Percentiles rank a stretch among this genome's conserved stretches.
These are phyloP conservation scores for Nomada lathburiana DNA, from an alignment of 2,888 invertebrate species.

Conservation along the genomic window DNA sequence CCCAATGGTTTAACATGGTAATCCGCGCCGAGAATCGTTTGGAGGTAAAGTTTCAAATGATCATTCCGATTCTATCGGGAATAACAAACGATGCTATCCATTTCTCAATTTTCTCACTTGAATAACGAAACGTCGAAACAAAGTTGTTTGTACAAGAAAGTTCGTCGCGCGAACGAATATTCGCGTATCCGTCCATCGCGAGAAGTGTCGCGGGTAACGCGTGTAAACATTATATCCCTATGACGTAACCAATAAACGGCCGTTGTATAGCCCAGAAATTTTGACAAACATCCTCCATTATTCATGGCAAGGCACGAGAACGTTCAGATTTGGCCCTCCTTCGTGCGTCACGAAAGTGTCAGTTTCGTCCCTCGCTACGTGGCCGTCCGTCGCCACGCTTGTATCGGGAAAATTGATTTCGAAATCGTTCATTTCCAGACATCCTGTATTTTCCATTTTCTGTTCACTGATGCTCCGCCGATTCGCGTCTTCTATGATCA, in stretches of 20 bases:
- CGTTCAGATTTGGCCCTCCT: conserved; percentile 62
- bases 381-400: conserved; percentile 54
- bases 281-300: conserved; percentile 82
- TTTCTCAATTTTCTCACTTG: conserved; percentile 9
- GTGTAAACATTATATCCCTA: conserved; percentile 50
- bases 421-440: conserved; percentile 68
- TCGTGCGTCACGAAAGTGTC: conserved; percentile 58
- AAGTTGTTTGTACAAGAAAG: neutral
- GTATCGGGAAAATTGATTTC: conserved; percentile 72
- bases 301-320: conserved; percentile 76
- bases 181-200: conserved; percentile 7
- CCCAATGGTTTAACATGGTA: neutral
- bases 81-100: neutral
- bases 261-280: conserved; percentile 74
- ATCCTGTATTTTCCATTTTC: conserved; percentile 55
- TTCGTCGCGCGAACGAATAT: conserved; percentile 14
- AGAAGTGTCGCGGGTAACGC: conserved; percentile 21
- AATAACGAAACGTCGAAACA: neutral
- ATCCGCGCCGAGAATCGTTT: neutral
- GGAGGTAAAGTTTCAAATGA: neutral
- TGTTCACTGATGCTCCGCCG: conserved; percentile 27
- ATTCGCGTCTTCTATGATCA: conserved; percentile 40
- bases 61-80: neutral
- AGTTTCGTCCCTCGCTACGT: conserved; percentile 60
- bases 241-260: conserved; percentile 71